Evolutionary conservation across 2,888 invertebrate species (phyloP).

Genomic region (Oxytorus armatus): DNA sequence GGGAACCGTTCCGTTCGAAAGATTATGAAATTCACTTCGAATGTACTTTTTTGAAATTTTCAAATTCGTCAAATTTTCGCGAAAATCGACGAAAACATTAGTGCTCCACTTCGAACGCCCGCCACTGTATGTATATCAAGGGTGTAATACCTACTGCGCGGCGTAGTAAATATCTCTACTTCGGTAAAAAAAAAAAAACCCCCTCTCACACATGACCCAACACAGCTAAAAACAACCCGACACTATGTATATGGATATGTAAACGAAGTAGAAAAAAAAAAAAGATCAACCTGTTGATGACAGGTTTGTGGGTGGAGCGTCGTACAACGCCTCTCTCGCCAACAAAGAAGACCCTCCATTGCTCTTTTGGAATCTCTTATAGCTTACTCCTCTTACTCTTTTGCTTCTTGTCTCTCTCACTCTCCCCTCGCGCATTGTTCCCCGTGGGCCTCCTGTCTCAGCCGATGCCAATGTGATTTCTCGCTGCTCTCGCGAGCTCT

Average conservation of each 20-base stretch:
- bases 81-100: no score
- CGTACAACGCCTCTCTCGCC: constrained; percentile 54
- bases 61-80: no score
- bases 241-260: background rate
- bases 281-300: constrained; percentile 67
- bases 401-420: constrained; percentile 34
- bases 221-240: constrained; percentile 1
- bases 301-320: constrained; percentile 67
- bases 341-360: constrained; percentile 57
- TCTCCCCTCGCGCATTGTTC: constrained; percentile 46
- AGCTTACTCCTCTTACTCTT: constrained; percentile 50
- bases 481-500: constrained; percentile 24
- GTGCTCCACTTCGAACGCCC: no score
- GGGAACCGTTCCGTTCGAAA: no score
- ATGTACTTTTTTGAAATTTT: no score
- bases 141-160: background rate
- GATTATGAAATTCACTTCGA: no score
- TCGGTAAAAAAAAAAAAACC: no score
- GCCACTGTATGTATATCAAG: constrained; percentile 15
- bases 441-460: constrained; percentile 27
- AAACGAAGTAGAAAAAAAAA: constrained; percentile 38
- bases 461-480: constrained; percentile 53
- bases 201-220: constrained; percentile 13
- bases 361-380: constrained; percentile 45
- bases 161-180: no score